Base-by-base conservation (phyloP, 92 coral and sea anemone genomes). In the Parazoanthus swiftii region DNA sequence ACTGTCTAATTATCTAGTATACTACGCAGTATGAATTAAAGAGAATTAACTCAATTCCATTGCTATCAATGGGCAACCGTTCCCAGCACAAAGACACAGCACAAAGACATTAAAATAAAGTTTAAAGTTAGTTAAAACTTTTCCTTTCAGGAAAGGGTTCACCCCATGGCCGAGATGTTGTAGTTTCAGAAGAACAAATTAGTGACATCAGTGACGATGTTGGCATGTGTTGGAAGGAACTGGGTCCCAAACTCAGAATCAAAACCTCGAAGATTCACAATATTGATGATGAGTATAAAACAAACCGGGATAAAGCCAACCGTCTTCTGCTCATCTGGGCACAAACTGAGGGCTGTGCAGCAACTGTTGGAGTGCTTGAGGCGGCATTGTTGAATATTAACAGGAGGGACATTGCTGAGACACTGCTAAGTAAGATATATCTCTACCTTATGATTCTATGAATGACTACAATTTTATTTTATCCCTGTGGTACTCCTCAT, bases 381-480 rank as follows among this genome's bases (percentile, higher is more conserved):
- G 83, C 81, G 26, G 92, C 89, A 46, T 89, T 96, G 50, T 74
- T 90, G 74, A 56, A 82, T 6, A 93, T 91, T 76, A 88, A 89
- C 39, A 91, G 98, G 74, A 92, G 73, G 16, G 94, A 94, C 82
- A 90, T 95, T 72, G 94, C 98, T 1, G 93, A 94, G 56, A 92
- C 79, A 48, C 86, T 94, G 79, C 76, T 91, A 77, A 91, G 95
- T 93, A 85, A 44, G 89, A 63, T 29, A 29, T 29, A 29, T 63
- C 26, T 63, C 70, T 21, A 20, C 26, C 70, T 63, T 20, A 14
- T 18, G 70, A 20, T 63, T 63, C 70, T 63, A 63, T 13, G 33
- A 11, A 21, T 0, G 16, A 20, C 25, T 63, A 20, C 21, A 20
- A 20, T 20, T 63, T 58, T 2, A 15, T 15, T 5, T n/a, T 71